phyloP scores from a whole-genome alignment of 2,797 vertebrate genomes.

The Onychomys leucogaster region DNA sequence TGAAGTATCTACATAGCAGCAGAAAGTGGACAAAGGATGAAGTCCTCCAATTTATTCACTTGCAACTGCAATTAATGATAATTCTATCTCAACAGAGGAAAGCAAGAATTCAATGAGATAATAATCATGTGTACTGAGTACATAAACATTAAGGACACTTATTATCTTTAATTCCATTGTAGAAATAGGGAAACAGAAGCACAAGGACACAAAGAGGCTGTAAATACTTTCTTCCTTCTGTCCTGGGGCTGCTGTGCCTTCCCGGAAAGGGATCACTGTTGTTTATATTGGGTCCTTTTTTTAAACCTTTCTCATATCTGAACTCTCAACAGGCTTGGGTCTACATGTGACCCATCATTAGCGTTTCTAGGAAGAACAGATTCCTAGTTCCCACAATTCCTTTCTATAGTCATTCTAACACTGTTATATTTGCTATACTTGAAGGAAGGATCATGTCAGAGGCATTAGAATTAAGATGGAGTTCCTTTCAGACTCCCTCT shows the following conservation, averaged over 20 bases:
- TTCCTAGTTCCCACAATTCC: neutral
- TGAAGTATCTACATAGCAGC: neutral
- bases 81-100: neutral
- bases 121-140: neutral
- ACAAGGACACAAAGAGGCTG: neutral
- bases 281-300: accelerated
- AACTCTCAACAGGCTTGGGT: neutral
- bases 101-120: neutral
- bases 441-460: neutral
- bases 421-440: neutral
- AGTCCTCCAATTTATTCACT: neutral
- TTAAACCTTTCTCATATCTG: neutral
- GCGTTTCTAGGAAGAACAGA: neutral
- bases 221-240: neutral
- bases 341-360: neutral
- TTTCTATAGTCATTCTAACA: accelerated
- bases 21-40: neutral
- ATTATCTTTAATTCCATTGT: neutral
- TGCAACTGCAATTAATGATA: neutral
- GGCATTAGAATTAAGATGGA: neutral
- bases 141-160: neutral
- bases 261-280: no score
- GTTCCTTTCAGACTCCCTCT: neutral
- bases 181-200: neutral
- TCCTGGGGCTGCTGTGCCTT: neutral